These are phyloP conservation scores for Hemibagrus guttatus DNA, from an alignment of 2,797 vertebrate species.

Conservation along the genomic window DNA sequence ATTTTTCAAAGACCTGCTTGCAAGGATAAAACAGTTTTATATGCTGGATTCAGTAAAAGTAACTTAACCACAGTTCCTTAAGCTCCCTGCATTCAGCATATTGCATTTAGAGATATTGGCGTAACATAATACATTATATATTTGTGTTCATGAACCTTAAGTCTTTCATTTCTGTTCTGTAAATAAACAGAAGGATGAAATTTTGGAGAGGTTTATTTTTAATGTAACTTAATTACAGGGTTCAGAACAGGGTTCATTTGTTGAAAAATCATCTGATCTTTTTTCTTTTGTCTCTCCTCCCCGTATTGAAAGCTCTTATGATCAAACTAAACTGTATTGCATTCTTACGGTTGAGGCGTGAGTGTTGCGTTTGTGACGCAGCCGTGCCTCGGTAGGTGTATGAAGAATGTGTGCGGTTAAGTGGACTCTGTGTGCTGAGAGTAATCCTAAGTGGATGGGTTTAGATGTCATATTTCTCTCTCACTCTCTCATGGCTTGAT, in stretches of 20 bases:
- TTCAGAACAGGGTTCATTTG: slow-evolving; percentile 14
- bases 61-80: slow-evolving; percentile 24
- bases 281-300: background rate
- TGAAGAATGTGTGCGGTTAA: slow-evolving; percentile 44
- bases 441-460: slow-evolving; percentile 65
- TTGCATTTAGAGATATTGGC: slow-evolving; percentile 17
- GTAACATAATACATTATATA: slow-evolving; percentile 15
- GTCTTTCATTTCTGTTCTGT: slow-evolving; percentile 15
- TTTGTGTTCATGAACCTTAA: background rate
- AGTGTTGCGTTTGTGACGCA: background rate
- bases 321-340: background rate
- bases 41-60: slow-evolving; percentile 38
- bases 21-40: slow-evolving; percentile 43
- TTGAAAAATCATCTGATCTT: background rate
- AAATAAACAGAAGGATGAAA: slow-evolving; percentile 3
- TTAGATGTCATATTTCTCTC: slow-evolving; percentile 52
- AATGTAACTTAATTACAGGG: slow-evolving; percentile 2
- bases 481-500: slow-evolving; percentile 64
- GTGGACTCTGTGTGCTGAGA: slow-evolving; percentile 60
- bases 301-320: background rate
- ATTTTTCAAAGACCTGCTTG: slow-evolving; percentile 41
- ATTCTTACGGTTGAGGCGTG: background rate
- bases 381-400: slow-evolving; percentile 41
- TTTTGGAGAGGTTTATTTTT: slow-evolving; percentile 16
- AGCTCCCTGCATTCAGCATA: slow-evolving; percentile 9